Conservation (phyloP, 1,140 invertebrate species). For the Musca domestica region DNA sequence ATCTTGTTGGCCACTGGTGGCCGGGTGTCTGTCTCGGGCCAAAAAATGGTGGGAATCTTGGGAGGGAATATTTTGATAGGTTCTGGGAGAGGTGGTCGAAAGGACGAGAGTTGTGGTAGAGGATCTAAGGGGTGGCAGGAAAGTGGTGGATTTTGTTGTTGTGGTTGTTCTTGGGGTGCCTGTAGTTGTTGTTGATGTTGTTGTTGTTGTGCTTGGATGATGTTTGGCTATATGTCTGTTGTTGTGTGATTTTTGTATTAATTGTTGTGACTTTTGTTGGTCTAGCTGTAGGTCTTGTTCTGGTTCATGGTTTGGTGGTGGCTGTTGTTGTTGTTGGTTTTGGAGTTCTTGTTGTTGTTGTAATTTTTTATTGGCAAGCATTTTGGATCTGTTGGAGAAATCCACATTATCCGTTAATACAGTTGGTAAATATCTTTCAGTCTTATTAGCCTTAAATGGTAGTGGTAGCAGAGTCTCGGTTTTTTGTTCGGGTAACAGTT, state of each 20-base stretch:
- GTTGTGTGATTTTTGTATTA: background rate
- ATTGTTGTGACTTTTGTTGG: conserved; percentile 13
- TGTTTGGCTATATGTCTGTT: conserved; percentile 6
- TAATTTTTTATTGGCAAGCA: conserved; percentile 44
- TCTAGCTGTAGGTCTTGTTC: background rate
- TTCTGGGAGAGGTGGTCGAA: conserved; percentile 17
- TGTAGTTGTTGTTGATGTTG: background rate
- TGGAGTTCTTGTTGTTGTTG: conserved; percentile 37
- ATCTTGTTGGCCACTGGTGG: conserved; percentile 23
- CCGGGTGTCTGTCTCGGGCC: background rate
- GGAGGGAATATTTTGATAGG: background rate
- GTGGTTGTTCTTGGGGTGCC: background rate
- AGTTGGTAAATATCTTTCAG: conserved; percentile 39
- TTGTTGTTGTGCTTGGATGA: background rate
- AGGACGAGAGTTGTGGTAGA: background rate
- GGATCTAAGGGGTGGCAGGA: background rate
- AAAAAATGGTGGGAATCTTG: background rate
- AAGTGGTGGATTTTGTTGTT: conserved; percentile 14
- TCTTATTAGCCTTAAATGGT: conserved; percentile 12
- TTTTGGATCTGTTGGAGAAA: conserved; percentile 52
- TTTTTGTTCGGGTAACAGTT: background rate
- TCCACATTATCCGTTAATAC: conserved; percentile 32
- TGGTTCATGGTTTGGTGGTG: conserved; percentile 18
- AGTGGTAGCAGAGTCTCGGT: background rate
- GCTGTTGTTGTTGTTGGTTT: conserved; percentile 25